Percentiles rank a stretch among this genome's conserved stretches.
Evolutionary conservation across 2,113 vertebrate genomes (phyloP).

Genomic region (Tenebrosternarchus preto): DNA sequence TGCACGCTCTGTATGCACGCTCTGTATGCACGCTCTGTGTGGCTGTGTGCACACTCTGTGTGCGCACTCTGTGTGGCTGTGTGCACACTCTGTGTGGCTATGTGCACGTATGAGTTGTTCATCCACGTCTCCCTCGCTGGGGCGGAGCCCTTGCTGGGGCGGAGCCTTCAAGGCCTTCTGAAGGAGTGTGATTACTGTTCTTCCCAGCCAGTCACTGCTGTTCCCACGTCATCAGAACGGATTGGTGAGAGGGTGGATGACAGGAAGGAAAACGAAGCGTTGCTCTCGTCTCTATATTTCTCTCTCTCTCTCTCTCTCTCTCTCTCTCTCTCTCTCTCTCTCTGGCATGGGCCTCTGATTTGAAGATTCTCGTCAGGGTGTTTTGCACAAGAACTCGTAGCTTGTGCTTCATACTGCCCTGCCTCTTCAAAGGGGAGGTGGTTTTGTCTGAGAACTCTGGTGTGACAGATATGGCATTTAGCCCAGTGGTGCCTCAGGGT

Average conservation of each 20-base stretch:
- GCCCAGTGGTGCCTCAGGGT: too few relatives aligned
- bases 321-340: conserved; percentile 18
- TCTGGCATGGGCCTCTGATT: neutral
- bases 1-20: too few relatives aligned
- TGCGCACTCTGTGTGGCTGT: neutral
- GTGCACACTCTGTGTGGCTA: conserved; percentile 30
- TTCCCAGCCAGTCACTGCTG: neutral
- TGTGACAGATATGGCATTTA: too few relatives aligned
- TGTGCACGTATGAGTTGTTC: conserved; percentile 35
- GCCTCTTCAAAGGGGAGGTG: too few relatives aligned
- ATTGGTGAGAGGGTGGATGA: neutral
- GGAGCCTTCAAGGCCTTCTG: neutral
- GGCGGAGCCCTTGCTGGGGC: conserved; percentile 42
- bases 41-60: too few relatives aligned
- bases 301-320: conserved; percentile 10
- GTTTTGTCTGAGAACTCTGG: neutral
- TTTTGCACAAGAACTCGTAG: too few relatives aligned
- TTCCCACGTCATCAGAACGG: conserved; percentile 8
- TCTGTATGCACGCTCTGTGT: too few relatives aligned
- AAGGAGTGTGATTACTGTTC: conserved; percentile 2
- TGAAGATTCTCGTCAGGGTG: too few relatives aligned
- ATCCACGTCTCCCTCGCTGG: conserved; percentile 34
- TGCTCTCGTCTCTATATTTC: conserved; percentile 1
- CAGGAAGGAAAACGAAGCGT: neutral
- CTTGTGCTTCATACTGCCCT: too few relatives aligned